Evolutionary conservation across 2,113 vertebrate species (phyloP), one percentile per base, ranked within the genome.

Genomic region (Scatophagus argus): DNA sequence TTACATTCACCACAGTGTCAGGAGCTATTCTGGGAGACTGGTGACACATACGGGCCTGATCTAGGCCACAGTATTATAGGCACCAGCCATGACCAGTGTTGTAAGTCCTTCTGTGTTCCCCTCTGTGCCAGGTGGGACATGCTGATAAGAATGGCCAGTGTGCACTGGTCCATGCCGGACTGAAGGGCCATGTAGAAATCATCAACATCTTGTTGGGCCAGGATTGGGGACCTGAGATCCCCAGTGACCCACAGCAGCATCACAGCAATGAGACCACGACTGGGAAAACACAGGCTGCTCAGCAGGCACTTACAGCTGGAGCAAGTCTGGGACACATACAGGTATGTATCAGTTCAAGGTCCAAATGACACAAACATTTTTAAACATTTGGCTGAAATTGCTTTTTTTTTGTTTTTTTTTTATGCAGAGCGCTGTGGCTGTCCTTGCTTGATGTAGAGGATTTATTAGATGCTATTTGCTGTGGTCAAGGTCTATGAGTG

Each of bases 81-180:
- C 65, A 32, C 43, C 17, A 17, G 32, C 61, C 69, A 60, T 79
- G 25, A 62, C 32, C 68, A 59, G 82, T 60, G 41, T 70, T 58
- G 21, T 85, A 80, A 87, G 84, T 85, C 64, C 78, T 73, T 77
- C 61, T 81, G 67, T 84, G 70, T 81, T 4, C 46, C 74, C 78
- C 80, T 81, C 59, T 82, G 46, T 77, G 59, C 65, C 92, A 99
- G 98, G 95, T 96, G 83, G 96, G 97, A 82, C 95, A 90, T 7
- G 84, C 95, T 58, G 98, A 99, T 94, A 99, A 98, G 94, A 98
- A 94, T 25, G 96, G 97, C 74, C 98, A 99, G 84, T 99, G 97
- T 43, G 94, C 97, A 0, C 87, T 98, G 76, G 96, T 99, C 29
- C 98, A 99, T 4, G 96, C 97, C 0, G 97, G 95, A 0, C 89